phyloP scores from a whole-genome alignment of 2,888 invertebrate species.

The Caenorhabditis sp. region DNA sequence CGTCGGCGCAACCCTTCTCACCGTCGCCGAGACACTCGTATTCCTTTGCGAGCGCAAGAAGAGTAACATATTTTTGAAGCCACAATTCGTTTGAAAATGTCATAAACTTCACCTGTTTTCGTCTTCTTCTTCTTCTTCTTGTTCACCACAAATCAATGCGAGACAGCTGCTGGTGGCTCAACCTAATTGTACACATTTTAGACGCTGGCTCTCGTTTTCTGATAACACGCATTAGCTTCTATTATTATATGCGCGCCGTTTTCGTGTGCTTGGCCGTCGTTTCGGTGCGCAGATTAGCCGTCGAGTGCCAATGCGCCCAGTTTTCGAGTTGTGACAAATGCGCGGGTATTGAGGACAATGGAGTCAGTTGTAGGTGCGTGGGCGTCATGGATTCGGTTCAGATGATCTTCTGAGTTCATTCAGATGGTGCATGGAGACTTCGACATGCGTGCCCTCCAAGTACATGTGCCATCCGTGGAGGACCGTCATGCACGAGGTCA shows the following conservation, averaged over 20 bases:
- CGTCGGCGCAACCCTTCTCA: constrained; percentile 72
- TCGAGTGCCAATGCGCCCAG: constrained; percentile 16
- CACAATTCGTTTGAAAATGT: constrained; percentile 33
- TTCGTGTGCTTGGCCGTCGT: background rate
- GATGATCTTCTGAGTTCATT: background rate
- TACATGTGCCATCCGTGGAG: constrained; percentile 55
- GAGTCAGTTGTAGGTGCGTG: constrained; percentile 52
- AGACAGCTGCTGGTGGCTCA: constrained; percentile 20
- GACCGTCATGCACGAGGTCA: constrained; percentile 31
- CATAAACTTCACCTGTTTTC: background rate
- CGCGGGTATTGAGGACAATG: constrained; percentile 43
- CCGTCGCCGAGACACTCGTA: constrained; percentile 71
- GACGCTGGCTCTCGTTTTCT: constrained; percentile 7
- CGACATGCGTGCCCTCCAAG: constrained; percentile 48
- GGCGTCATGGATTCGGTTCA: background rate
- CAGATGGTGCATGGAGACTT: constrained; percentile 54
- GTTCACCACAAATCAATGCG: background rate
- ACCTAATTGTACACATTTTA: constrained; percentile 16
- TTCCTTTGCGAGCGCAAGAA: constrained; percentile 72
- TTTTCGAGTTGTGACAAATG: constrained; percentile 43
- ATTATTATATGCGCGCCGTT: constrained; percentile 13
- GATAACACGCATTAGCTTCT: background rate
- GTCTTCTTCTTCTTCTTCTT: background rate
- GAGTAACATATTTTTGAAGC: constrained; percentile 60
- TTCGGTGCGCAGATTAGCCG: constrained; percentile 9